A percentile compares a stretch with the other conserved stretches of the same genome.
Conservation (phyloP, 2,797 vertebrate species). For the Chromis chromis region DNA sequence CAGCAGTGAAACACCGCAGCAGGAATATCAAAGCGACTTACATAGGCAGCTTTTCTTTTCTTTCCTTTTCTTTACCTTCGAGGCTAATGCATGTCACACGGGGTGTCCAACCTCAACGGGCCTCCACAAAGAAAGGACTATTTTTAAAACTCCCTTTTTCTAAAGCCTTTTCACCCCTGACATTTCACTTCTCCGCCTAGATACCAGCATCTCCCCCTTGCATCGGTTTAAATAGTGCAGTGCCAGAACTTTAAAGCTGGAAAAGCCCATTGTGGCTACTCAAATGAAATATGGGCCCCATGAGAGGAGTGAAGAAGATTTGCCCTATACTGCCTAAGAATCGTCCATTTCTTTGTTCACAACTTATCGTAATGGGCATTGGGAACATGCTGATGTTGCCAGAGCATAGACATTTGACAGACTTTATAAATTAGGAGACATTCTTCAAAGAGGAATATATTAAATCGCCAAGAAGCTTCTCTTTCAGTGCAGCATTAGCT, state of each 20-base stretch:
- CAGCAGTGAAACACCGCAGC: constrained; percentile 3
- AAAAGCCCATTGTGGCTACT: constrained; percentile 38
- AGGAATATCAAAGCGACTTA: constrained; percentile 22
- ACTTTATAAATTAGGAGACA: not conserved
- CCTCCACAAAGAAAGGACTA: constrained; percentile 42
- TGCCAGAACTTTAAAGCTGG: constrained; percentile 37
- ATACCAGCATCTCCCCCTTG: constrained; percentile 17
- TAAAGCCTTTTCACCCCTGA: constrained; percentile 59
- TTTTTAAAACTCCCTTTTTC: constrained; percentile 58
- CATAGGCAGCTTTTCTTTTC: constrained; percentile 5
- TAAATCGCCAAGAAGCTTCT: not conserved
- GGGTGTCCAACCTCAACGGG: constrained; percentile 29
- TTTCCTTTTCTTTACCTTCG: constrained; percentile 31
- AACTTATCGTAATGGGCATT: constrained; percentile 8
- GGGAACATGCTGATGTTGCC: constrained; percentile 20
- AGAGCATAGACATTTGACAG: not conserved
- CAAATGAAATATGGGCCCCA: constrained; percentile 39
- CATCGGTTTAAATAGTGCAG: constrained; percentile 31
- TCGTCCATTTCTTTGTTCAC: constrained; percentile 25
- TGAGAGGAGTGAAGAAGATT: constrained; percentile 30
- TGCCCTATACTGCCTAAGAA: constrained; percentile 15
- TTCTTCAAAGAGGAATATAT: too few species aligned
- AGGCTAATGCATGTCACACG: constrained; percentile 51
- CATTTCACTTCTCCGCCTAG: constrained; percentile 55
- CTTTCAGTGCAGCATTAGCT: constrained; percentile 3